Percentiles rank a stretch among this genome's conserved stretches.
These are phyloP conservation scores for Girardinichthys multiradiatus DNA, from an alignment of 2,113 vertebrate species.

Conservation along the genomic window DNA sequence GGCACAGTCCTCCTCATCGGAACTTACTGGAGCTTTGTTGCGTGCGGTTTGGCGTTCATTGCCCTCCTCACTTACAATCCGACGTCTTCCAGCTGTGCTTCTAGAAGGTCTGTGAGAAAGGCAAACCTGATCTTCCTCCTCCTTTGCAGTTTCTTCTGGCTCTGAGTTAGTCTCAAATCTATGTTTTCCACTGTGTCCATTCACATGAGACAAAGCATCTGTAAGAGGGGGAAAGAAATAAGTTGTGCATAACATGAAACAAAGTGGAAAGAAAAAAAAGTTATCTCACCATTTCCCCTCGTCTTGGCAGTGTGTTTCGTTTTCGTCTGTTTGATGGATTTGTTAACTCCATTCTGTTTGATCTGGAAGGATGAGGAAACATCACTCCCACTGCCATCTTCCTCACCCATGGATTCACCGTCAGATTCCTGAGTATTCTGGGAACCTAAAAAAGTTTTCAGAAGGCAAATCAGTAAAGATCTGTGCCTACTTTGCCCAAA, in stretches of 20 bases:
- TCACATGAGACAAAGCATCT: slow-evolving; percentile 70
- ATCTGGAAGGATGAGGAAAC: slow-evolving; percentile 46
- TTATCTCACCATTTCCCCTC: slow-evolving; percentile 59
- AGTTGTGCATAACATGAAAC: neutral
- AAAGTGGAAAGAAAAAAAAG: neutral
- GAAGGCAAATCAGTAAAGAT: neutral
- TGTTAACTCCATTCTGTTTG: slow-evolving; percentile 60
- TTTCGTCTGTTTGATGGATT: slow-evolving; percentile 16
- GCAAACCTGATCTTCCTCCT: slow-evolving; percentile 27
- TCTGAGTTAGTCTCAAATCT: slow-evolving; percentile 63
- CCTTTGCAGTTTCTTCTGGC: slow-evolving; percentile 51
- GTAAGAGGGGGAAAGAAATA: neutral
- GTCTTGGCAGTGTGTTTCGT: slow-evolving; percentile 34
- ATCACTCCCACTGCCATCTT: slow-evolving; percentile 48
- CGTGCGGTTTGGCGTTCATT: slow-evolving; percentile 25
- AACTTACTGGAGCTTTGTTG: slow-evolving; percentile 59
- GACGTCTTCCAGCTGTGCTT: slow-evolving; percentile 65
- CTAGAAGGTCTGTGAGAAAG: slow-evolving; percentile 47
- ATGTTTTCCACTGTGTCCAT: slow-evolving; percentile 69
- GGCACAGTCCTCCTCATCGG: slow-evolving; percentile 65
- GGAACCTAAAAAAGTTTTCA: slow-evolving; percentile 48
- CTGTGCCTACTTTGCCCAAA: neutral
- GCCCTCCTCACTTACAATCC: slow-evolving; percentile 68
- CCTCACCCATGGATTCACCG: slow-evolving; percentile 64
- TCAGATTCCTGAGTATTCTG: slow-evolving; percentile 56